Percentiles rank a stretch among this genome's conserved stretches.
These are phyloP conservation scores for Cyprinodon tularosa DNA, from an alignment of 2,113 vertebrate genomes.

Conservation along the genomic window DNA sequence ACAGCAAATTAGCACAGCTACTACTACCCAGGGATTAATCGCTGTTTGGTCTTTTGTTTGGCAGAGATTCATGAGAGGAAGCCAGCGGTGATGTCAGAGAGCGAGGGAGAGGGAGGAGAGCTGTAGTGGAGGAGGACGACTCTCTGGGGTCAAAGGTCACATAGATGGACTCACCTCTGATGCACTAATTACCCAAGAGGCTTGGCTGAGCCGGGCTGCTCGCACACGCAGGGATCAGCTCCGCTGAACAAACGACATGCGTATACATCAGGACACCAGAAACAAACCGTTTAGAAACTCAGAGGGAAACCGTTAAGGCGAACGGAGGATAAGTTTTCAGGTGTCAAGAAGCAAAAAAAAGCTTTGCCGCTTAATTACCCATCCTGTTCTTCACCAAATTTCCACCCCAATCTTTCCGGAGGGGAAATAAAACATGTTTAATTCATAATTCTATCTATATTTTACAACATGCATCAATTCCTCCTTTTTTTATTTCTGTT, in stretches of 20 bases:
- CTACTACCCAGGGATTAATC: constrained; percentile 42
- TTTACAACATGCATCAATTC: not conserved
- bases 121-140: constrained; percentile 28
- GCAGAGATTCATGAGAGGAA: constrained; percentile 40
- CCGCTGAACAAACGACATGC: constrained; percentile 24
- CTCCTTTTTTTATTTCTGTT: not conserved
- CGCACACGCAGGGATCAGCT: constrained; percentile 18
- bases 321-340: not conserved
- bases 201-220: constrained; percentile 31
- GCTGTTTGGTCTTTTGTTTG: constrained; percentile 50
- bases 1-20: constrained; percentile 59
- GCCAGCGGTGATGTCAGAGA: constrained; percentile 17
- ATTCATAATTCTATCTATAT: not conserved
- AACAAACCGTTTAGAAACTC: not conserved
- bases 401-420: not conserved
- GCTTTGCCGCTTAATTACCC: not conserved
- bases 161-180: constrained; percentile 38
- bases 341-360: not conserved
- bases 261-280: not conserved
- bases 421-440: not conserved
- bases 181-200: constrained; percentile 62
- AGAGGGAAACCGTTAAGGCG: not conserved
- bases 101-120: not conserved
- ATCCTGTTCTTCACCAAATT: not conserved
- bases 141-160: constrained; percentile 49